Base-by-base conservation (phyloP, 2,888 invertebrate genomes). In the Norana najaformis region DNA sequence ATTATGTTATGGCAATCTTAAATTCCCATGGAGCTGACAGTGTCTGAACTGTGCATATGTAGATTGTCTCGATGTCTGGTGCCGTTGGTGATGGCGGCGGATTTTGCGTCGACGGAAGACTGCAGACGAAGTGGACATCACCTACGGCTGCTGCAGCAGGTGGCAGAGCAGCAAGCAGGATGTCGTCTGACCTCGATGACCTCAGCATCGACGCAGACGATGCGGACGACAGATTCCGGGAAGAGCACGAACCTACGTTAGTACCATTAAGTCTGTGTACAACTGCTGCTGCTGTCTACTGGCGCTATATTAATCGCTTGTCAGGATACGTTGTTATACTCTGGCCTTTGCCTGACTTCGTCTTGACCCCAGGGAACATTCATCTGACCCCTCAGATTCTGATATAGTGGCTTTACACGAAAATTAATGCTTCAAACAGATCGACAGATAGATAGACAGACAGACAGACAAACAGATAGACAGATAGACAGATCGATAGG, bases 201-300 rank as follows among this genome's bases (percentile, higher is more conserved):
- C 85, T 85, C 85, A 85, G 85, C 85, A 85, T 85, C 85, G 85
- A 85, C 85, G 85, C 85, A 18, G 85, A 85, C 85, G 85, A 85
- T 23, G 85, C 85, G 20, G 85, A 85, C 85, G 85, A 85, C 5
- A 85, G 85, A 85, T 85, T 6, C 37, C 85, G 85, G 5, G 85
- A 85, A 5, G 85, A 85, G 35, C 85, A 85, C 85, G 85, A 85
- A 85, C 85, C 85, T 34, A 85, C 85, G 85, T 85, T 16, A 85
- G 85, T 85, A 36, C 16, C 35, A 85, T 37, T 37, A 85, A 3
- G 35, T 36, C 83, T n/a, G n/a, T n/a, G n/a, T n/a, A n/a, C n/a
- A n/a, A 14, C 14, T 39, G 39, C 11, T 39, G 39, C 39, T 53
- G 53, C 30, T 30, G 30, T 53, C 5, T 53, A 53, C 3, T 30